These are phyloP conservation scores for Hirtodrosophila trivittata DNA, from an alignment of 2,888 invertebrate species.

Conservation along the genomic window DNA sequence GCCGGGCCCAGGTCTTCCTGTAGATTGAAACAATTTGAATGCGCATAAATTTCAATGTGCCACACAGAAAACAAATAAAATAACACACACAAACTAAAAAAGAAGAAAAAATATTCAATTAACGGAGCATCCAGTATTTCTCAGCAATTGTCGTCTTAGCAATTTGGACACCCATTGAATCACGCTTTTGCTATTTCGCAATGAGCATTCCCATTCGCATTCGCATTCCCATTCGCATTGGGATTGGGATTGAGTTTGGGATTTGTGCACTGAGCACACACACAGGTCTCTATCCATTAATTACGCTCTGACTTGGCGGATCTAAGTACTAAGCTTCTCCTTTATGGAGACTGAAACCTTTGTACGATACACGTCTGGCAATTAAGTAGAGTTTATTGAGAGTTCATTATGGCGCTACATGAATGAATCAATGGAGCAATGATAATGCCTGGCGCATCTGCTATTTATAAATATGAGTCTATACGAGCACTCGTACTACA, in stretches of 20 bases:
- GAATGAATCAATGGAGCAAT: conserved; percentile 59
- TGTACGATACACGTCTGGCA: conserved; percentile 29
- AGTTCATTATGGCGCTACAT: conserved; percentile 42
- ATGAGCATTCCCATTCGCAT: conserved; percentile 37
- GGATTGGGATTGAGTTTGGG: conserved; percentile 19
- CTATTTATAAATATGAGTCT: conserved; percentile 68
- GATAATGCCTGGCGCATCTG: conserved; percentile 51
- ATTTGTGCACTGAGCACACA: conserved; percentile 14
- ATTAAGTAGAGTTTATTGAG: conserved; percentile 33
- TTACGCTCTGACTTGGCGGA: conserved; percentile 55
- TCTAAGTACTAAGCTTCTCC: conserved; percentile 45
- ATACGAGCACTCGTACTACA: not conserved
- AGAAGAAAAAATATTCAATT: conserved; percentile 52
- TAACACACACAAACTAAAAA: conserved; percentile 4
- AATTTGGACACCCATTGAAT: conserved; percentile 73
- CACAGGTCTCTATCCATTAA: conserved; percentile 45
- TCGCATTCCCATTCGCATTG: conserved; percentile 37
- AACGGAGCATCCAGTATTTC: conserved; percentile 51
- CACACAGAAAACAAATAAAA: conserved; percentile 6
- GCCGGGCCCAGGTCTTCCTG: conserved; percentile 30
- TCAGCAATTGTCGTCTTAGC: conserved; percentile 48
- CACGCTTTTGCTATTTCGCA: conserved; percentile 66
- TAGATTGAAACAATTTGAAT: conserved; percentile 73
- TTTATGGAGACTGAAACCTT: conserved; percentile 58
- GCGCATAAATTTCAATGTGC: conserved; percentile 63